Evolutionary conservation across 2,888 invertebrate species (phyloP), one percentile per base, ranked within the genome.

Genomic region (Melanotus villosus): DNA sequence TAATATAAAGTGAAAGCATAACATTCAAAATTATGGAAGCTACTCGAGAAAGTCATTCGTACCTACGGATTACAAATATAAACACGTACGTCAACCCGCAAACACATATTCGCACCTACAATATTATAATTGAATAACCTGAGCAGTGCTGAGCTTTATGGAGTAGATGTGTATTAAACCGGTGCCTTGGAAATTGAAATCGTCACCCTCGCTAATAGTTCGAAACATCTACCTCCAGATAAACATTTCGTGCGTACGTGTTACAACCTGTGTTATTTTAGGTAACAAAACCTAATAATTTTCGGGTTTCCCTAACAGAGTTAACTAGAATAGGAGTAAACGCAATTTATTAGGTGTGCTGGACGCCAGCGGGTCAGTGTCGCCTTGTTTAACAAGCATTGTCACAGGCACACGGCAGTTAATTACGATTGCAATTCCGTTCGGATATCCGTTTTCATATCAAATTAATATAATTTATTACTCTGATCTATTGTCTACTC

Each of bases 351-450:
- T 68, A 68, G 64, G 26, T 50, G 47, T 47, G 54, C 52, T 43
- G 36, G 47, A 68, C 32, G 41, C 54, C 63, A 67, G 57, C 45
- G 47, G 68, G 57, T 65, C 58, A 65, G 41, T 59, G 65, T 65
- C 68, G 64, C 64, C 50, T 64, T 71, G 71, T 68, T 68, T 59
- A 47, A 65, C 60, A 58, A 54, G 47, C 54, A 57, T 62, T 68
- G 68, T 68, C 64, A 47, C 41, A 18, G 36, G 18, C 64, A 64
- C 59, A 47, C 58, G 64, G 68, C 43, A 68, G 71, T 71, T 71
- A 71, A 71, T 71, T 71, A 68, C 66, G 34, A 60, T 64, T 71
- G 71, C 63, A 60, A 60, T 71, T 63, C 64, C 34, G 64, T 68
- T 63, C 54, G 64, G 67, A 71, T 68, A 71, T 71, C 66, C 63